Conservation (phyloP, 1,140 invertebrate species). For the Pseudoatta argentina region DNA sequence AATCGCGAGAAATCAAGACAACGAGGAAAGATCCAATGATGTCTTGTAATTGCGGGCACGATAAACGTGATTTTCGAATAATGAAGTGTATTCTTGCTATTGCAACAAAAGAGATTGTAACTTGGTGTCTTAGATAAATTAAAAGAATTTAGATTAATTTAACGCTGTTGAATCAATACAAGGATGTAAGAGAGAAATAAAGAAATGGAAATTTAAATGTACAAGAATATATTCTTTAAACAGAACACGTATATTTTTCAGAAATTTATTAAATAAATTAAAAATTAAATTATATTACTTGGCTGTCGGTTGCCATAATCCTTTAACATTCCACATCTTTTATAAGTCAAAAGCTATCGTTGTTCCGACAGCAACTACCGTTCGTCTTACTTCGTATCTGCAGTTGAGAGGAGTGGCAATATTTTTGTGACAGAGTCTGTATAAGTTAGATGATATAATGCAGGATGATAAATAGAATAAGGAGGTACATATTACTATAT, state of each 20-base stretch:
- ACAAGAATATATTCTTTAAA: not conserved
- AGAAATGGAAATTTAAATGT: not conserved
- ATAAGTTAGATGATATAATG: slow-evolving; percentile 22
- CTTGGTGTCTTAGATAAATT: slow-evolving; percentile 16
- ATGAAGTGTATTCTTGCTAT: slow-evolving; percentile 15
- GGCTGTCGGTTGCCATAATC: not conserved
- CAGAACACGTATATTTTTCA: not conserved
- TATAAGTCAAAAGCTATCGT: slow-evolving; percentile 47
- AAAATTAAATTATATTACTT: not conserved
- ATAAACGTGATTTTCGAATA: slow-evolving; percentile 44
- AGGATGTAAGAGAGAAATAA: not conserved
- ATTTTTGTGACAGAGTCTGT: slow-evolving; percentile 35
- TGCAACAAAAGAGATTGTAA: slow-evolving; percentile 3
- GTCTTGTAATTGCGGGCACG: slow-evolving; percentile 24
- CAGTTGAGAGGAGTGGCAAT: slow-evolving; percentile 39
- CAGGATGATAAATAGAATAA: slow-evolving; percentile 17
- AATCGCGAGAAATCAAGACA: slow-evolving; percentile 54
- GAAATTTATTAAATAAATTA: slow-evolving; percentile 1
- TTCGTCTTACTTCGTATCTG: slow-evolving; percentile 29
- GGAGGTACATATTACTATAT: not conserved
- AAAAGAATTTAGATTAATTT: not conserved
- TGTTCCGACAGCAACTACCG: not conserved
- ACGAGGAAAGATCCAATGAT: not conserved
- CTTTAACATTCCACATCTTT: not conserved
- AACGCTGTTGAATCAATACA: no score